Conservation (phyloP, 2,113 vertebrate genomes). For the Crotalus helleri region DNA sequence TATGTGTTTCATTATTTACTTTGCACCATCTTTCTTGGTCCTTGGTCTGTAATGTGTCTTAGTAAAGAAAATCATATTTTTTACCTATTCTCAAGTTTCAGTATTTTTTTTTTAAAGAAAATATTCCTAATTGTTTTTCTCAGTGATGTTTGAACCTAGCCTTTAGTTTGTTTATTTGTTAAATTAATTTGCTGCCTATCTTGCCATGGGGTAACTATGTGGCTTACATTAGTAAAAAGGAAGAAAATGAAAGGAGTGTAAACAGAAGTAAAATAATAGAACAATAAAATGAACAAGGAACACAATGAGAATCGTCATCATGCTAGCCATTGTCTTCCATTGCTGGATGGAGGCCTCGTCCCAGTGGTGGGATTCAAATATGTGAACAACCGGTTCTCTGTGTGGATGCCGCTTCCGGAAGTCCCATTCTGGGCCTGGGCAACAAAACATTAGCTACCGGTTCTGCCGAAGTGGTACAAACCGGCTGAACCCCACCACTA, state of each 20-base stretch:
- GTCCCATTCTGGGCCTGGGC: no score
- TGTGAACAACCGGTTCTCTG: no score
- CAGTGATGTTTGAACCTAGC: slow-evolving; percentile 20
- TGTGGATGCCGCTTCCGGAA: no score
- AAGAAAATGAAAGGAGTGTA: not conserved
- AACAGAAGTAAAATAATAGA: not conserved
- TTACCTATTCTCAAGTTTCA: slow-evolving; percentile 36
- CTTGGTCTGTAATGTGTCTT: slow-evolving; percentile 11
- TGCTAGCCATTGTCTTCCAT: not conserved
- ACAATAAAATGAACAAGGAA: not conserved
- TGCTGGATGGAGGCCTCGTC: not conserved
- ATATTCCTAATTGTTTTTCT: slow-evolving; percentile 52
- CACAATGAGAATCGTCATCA: not conserved
- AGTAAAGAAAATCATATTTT: slow-evolving; percentile 47
- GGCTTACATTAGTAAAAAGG: not conserved
- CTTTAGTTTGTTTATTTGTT: slow-evolving; percentile 17
- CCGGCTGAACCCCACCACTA: no score
- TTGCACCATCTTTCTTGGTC: slow-evolving; percentile 8
- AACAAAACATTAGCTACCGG: no score
- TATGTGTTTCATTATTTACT: slow-evolving; percentile 27
- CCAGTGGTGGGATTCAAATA: no score
- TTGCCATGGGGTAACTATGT: not conserved
- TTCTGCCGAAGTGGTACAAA: no score
- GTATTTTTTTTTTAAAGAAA: slow-evolving; percentile 32
- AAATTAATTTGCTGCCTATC: not conserved